phyloP scores from a whole-genome alignment of 1,140 invertebrate species.

The Lordiphosa clarofinis region DNA sequence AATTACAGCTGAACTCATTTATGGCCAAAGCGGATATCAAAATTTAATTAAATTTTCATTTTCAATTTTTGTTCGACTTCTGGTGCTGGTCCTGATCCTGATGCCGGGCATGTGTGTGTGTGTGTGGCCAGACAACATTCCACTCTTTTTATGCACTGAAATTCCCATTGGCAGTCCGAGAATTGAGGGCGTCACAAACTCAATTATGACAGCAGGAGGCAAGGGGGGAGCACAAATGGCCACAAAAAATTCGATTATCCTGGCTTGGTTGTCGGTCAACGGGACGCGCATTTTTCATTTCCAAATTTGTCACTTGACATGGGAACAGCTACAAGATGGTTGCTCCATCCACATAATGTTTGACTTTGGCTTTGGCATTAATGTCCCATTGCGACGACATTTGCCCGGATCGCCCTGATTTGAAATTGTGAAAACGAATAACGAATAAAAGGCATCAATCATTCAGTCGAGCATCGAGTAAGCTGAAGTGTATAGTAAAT shows the following conservation, averaged over 20 bases:
- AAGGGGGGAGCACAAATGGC: conserved; percentile 21
- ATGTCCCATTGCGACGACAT: conserved; percentile 35
- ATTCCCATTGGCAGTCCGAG: conserved; percentile 24
- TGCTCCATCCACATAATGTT: conserved; percentile 52
- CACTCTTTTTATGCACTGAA: conserved; percentile 47
- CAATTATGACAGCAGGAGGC: conserved; percentile 62
- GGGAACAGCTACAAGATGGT: conserved; percentile 21
- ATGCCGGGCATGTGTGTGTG: neutral
- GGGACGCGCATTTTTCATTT: conserved; percentile 57
- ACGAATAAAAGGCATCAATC: conserved; percentile 73
- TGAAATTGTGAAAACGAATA: conserved; percentile 65
- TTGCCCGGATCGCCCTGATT: conserved; percentile 40
- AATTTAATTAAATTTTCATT: conserved; percentile 78
- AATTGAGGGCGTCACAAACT: conserved; percentile 50
- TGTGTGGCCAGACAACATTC: conserved; percentile 19
- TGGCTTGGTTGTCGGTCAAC: conserved; percentile 19
- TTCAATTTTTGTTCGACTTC: conserved; percentile 51
- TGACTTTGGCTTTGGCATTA: conserved; percentile 72
- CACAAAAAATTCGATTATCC: conserved; percentile 66
- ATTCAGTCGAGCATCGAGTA: conserved; percentile 69
- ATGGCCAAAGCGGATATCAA: conserved; percentile 64
- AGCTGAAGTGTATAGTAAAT: conserved; percentile 73
- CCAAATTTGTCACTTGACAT: conserved; percentile 75
- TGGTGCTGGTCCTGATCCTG: neutral
- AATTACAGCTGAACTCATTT: conserved; percentile 64